Conservation (phyloP, 2,113 vertebrate genomes). For the Bungarus multicinctus region DNA sequence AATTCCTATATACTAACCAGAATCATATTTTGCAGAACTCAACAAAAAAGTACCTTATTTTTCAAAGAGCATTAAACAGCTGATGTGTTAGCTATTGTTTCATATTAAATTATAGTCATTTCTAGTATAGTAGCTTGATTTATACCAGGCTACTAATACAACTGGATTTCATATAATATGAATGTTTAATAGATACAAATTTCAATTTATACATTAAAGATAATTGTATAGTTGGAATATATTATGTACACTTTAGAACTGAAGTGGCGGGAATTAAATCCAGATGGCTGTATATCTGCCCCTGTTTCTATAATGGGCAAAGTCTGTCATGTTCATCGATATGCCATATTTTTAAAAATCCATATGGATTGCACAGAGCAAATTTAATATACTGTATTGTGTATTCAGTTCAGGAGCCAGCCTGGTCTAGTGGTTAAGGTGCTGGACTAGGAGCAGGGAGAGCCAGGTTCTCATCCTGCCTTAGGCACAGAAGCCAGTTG, state of each 20-base stretch:
- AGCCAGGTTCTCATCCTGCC: neutral
- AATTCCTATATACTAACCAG: neutral
- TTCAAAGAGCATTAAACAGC: neutral
- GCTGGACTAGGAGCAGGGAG: neutral
- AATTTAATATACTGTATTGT: neutral
- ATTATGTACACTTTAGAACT: neutral
- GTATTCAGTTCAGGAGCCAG: neutral
- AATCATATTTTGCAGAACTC: neutral
- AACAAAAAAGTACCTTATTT: neutral
- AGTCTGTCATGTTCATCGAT: neutral
- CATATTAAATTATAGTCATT: neutral
- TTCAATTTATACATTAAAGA: neutral
- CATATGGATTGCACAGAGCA: conserved; percentile 4
- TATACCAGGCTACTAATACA: neutral
- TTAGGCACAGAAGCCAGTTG: neutral
- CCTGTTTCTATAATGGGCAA: conserved; percentile 16
- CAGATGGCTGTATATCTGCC: neutral
- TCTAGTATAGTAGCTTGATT: neutral
- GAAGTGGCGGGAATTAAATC: neutral
- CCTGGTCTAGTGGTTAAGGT: neutral
- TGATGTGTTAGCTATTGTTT: neutral
- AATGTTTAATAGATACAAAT: neutral
- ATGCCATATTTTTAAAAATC: conserved; percentile 15
- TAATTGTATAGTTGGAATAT: neutral
- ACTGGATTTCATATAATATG: neutral